These are phyloP conservation scores for Yponomeuta cagnagella DNA, from an alignment of 2,888 invertebrate species.

Conservation along the genomic window DNA sequence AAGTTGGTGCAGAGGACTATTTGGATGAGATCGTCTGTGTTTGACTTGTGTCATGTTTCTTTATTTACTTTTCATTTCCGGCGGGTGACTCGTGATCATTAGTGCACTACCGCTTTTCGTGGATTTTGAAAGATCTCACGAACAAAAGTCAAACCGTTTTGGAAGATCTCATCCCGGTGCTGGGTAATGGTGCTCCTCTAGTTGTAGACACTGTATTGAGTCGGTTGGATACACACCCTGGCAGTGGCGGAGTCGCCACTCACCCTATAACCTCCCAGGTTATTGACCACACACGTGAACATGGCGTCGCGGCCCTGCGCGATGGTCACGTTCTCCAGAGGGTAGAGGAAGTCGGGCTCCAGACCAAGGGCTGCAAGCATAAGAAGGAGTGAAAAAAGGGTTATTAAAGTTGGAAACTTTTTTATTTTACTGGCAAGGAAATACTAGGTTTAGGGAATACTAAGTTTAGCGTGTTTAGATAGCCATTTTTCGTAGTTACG, in stretches of 20 bases:
- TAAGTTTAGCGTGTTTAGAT: too few relatives aligned
- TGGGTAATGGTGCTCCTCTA: constrained; percentile 66
- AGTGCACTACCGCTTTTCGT: background rate
- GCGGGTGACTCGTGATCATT: background rate
- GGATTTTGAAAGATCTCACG: background rate
- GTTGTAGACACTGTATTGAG: constrained; percentile 56
- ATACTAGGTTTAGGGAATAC: too few relatives aligned
- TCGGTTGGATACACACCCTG: constrained; percentile 86
- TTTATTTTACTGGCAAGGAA: too few relatives aligned
- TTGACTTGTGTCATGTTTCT: constrained; percentile 6
- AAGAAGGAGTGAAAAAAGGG: background rate
- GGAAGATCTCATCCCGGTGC: constrained; percentile 59
- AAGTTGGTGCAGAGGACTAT: constrained; percentile 65
- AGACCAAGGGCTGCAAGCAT: constrained; percentile 79
- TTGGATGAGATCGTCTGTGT: constrained; percentile 45
- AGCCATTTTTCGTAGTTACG: too few relatives aligned
- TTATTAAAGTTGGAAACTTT: background rate
- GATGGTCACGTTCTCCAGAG: constrained; percentile 89
- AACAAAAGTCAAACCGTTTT: constrained; percentile 12
- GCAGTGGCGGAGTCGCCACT: constrained; percentile 90
- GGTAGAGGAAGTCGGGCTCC: constrained; percentile 87
- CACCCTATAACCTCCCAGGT: constrained; percentile 92
- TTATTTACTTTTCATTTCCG: background rate
- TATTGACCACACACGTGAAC: constrained; percentile 90
- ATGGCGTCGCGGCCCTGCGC: constrained; percentile 88